Conservation (phyloP, 2,888 invertebrate species). For the Balanococcus diminutus region DNA sequence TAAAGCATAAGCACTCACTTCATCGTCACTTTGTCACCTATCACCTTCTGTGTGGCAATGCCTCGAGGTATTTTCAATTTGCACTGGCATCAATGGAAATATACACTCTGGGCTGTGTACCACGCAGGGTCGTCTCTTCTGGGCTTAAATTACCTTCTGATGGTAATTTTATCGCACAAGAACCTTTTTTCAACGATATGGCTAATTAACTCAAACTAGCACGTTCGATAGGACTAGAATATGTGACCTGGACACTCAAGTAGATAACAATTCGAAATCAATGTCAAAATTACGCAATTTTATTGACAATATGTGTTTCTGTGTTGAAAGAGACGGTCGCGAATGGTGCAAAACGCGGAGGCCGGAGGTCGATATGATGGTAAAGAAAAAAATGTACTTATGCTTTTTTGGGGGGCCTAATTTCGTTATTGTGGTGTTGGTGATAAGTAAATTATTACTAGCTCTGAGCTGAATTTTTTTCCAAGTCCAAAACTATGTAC, state of each 20-base stretch:
- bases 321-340: neutral
- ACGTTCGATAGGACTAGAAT: constrained; percentile 3
- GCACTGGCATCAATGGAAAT: no score
- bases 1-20: neutral
- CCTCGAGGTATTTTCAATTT: neutral
- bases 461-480: no score
- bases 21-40: no score
- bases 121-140: neutral
- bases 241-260: neutral
- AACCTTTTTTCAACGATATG: neutral
- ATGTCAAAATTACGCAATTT: constrained; percentile 6
- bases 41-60: neutral
- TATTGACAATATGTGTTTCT: neutral
- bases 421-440: neutral
- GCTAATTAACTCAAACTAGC: constrained; percentile 9
- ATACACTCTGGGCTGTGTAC: neutral
- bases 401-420: neutral
- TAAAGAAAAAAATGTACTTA: neutral
- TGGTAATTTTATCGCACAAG: neutral
- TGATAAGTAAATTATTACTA: neutral
- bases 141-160: constrained; percentile 1
- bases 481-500: no score
- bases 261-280: neutral
- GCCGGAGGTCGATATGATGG: neutral
- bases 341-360: neutral